These are phyloP conservation scores for Anolis apletophallus DNA, from an alignment of 2,797 vertebrate genomes.

Conservation along the genomic window DNA sequence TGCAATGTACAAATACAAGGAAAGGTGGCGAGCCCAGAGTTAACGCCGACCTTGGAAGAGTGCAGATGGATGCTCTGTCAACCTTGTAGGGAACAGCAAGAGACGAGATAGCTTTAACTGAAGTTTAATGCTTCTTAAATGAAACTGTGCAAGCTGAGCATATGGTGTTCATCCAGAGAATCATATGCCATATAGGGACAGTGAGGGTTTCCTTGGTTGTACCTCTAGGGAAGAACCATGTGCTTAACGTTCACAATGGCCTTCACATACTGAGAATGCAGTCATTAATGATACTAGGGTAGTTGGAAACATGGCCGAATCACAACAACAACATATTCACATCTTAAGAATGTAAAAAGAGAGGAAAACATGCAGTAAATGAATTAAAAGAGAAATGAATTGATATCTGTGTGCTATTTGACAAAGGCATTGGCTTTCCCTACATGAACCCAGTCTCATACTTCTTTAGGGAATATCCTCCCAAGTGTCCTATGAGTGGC, in stretches of 20 bases:
- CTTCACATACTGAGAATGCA: not conserved
- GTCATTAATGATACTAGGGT: not conserved
- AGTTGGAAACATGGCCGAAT: not conserved
- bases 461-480: not conserved
- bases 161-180: conserved; percentile 17
- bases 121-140: not conserved
- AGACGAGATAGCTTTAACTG: not conserved
- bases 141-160: not conserved
- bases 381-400: not conserved
- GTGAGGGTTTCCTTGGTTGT: not conserved
- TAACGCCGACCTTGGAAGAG: not conserved
- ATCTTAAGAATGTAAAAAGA: not conserved
- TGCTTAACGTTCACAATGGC: not conserved
- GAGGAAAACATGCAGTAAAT: not conserved
- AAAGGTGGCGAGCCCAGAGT: not conserved
- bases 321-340: not conserved
- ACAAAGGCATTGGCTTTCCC: not conserved
- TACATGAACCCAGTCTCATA: not conserved
- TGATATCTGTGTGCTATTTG: not conserved
- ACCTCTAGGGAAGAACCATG: not conserved
- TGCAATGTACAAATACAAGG: not conserved
- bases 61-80: conserved; percentile 10
- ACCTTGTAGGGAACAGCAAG: conserved; percentile 8
- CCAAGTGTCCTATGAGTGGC: not conserved
- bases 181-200: not conserved